A percentile compares a stretch with the other conserved stretches of the same genome.
phyloP scores from a whole-genome alignment of 1,140 invertebrate genomes.

The Ditylenchus dipsaci region DNA sequence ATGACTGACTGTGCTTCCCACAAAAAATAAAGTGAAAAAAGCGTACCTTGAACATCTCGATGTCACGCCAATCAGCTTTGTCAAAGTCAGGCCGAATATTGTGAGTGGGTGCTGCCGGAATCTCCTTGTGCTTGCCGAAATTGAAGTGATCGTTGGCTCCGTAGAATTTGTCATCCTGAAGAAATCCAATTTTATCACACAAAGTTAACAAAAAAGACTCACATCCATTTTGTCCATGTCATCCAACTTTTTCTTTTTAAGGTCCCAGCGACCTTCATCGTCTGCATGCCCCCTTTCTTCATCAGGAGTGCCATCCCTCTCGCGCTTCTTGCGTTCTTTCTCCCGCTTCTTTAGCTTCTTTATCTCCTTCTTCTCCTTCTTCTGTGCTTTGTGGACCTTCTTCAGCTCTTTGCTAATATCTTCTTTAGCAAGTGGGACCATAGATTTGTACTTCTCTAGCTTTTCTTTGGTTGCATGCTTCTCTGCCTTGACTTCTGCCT shows the following conservation, averaged over 20 bases:
- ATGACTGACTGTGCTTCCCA: too few species aligned
- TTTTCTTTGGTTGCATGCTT: slow-evolving; percentile 20
- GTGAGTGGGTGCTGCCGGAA: slow-evolving; percentile 44
- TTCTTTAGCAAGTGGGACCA: slow-evolving; percentile 19
- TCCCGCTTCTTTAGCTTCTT: slow-evolving; percentile 45
- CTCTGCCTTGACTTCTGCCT: slow-evolving; percentile 19
- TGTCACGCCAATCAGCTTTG: slow-evolving; percentile 57
- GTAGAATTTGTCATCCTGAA: too few species aligned
- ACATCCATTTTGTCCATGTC: slow-evolving; percentile 30
- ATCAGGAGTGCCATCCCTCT: slow-evolving; percentile 30
- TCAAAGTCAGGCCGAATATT: slow-evolving; percentile 57
- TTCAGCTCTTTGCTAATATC: slow-evolving; percentile 25
- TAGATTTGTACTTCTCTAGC: slow-evolving; percentile 24
- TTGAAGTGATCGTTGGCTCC: slow-evolving; percentile 53
- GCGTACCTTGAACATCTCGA: slow-evolving; percentile 58
- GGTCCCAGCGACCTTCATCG: slow-evolving; percentile 43
- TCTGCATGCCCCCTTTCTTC: slow-evolving; percentile 42
- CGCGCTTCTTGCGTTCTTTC: slow-evolving; percentile 30
- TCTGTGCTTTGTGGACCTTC: slow-evolving; percentile 30
- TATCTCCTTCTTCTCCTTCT: slow-evolving; percentile 38
- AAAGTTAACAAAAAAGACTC: too few species aligned
- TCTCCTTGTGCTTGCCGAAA: slow-evolving; percentile 50
- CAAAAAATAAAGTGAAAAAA: too few species aligned
- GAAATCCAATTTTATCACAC: too few species aligned
- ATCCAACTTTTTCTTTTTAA: slow-evolving; percentile 41